Conservation (phyloP, 2,113 vertebrate genomes). For the Scophthalmus maximus region DNA sequence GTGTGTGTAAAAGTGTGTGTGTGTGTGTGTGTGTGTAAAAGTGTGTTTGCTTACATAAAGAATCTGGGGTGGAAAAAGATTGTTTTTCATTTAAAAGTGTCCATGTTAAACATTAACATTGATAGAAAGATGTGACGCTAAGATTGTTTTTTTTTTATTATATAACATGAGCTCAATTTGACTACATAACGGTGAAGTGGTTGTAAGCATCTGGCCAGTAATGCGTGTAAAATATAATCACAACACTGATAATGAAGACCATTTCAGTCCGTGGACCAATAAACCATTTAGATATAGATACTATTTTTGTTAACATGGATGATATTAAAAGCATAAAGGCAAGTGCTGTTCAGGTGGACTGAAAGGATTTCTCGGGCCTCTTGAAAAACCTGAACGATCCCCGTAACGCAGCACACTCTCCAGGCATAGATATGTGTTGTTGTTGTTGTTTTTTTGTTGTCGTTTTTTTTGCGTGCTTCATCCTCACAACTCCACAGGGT, state of each 20-base stretch:
- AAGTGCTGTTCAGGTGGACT: conserved; percentile 37
- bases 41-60: too few relatives aligned
- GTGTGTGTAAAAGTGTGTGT: too few relatives aligned
- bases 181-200: conserved; percentile 27
- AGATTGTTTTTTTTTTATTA: conserved; percentile 10
- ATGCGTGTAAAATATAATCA: conserved; percentile 18
- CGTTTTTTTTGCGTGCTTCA: conserved; percentile 45
- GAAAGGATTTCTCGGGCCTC: conserved; percentile 14
- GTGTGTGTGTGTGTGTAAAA: too few relatives aligned
- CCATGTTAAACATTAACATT: background rate
- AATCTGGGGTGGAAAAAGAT: too few relatives aligned
- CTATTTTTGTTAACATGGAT: background rate
- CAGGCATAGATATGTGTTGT: conserved; percentile 55
- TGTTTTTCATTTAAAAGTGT: conserved; percentile 5
- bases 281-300: too few relatives aligned
- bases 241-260: background rate
- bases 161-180: conserved; percentile 14
- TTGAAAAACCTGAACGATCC: conserved; percentile 50
- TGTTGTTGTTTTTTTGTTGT: background rate
- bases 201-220: conserved; percentile 33
- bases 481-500: conserved; percentile 60
- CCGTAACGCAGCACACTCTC: conserved; percentile 48
- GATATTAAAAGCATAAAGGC: conserved; percentile 20
- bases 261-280: background rate
- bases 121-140: conserved; percentile 9